These are phyloP conservation scores for Morpho deidamia DNA, from an alignment of 2,888 invertebrate species.

Conservation along the genomic window DNA sequence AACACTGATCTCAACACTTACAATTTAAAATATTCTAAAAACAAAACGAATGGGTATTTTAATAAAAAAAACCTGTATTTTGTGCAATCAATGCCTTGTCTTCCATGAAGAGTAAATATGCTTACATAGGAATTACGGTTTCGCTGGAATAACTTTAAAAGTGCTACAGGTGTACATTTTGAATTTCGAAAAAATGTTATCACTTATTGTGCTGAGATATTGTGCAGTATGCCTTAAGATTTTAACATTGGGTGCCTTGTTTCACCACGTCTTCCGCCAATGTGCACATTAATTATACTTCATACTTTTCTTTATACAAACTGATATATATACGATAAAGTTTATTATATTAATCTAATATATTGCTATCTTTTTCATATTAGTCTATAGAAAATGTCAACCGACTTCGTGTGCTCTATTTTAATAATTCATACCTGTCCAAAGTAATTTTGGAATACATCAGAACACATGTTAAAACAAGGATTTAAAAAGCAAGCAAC, in stretches of 20 bases:
- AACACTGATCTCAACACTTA: constrained; percentile 84
- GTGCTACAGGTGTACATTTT: constrained; percentile 42
- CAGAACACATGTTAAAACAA: constrained; percentile 11
- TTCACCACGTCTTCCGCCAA: constrained; percentile 59
- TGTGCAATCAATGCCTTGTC: constrained; percentile 71
- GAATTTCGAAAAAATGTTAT: constrained; percentile 48
- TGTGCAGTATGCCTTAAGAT: constrained; percentile 64
- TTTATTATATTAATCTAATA: constrained; percentile 70
- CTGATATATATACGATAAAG: constrained; percentile 70
- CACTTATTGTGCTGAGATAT: constrained; percentile 71
- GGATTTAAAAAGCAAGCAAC: constrained; percentile 12
- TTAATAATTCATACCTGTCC: constrained; percentile 17
- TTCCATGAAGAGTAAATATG: constrained; percentile 49
- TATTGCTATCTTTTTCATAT: constrained; percentile 78
- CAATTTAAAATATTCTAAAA: constrained; percentile 82
- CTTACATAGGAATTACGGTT: constrained; percentile 46
- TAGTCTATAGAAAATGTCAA: constrained; percentile 72
- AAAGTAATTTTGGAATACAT: constrained; percentile 16
- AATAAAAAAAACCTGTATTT: constrained; percentile 60
- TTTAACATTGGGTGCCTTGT: constrained; percentile 63
- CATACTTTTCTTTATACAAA: constrained; percentile 71
- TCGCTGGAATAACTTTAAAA: constrained; percentile 55
- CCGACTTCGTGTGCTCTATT: constrained; percentile 51
- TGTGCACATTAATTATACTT: constrained; percentile 65
- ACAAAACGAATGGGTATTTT: constrained; percentile 67